These are phyloP conservation scores for Onthophagus sagittarius DNA, from an alignment of 2,888 invertebrate species.

Conservation along the genomic window DNA sequence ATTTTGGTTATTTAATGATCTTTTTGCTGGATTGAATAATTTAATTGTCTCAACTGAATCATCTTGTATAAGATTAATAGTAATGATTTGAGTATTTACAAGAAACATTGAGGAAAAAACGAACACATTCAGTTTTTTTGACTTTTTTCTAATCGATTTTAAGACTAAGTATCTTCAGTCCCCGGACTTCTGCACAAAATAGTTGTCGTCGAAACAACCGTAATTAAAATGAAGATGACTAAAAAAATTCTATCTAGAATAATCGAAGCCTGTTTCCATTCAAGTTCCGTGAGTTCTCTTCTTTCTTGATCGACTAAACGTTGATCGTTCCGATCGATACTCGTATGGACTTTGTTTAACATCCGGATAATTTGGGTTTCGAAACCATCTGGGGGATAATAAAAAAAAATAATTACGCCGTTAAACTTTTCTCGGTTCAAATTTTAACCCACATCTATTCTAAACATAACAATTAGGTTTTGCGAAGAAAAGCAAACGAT, in stretches of 20 bases:
- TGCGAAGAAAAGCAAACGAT: too few relatives aligned
- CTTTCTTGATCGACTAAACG: constrained; percentile 75
- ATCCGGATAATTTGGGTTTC: constrained; percentile 65
- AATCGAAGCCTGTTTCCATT: constrained; percentile 81
- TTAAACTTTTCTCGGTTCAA: neutral
- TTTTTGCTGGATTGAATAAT: too few relatives aligned
- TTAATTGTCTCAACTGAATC: too few relatives aligned
- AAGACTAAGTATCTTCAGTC: constrained; percentile 21
- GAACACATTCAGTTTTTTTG: too few relatives aligned
- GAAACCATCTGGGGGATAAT: constrained; percentile 44
- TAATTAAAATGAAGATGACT: constrained; percentile 71
- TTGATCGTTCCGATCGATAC: constrained; percentile 76
- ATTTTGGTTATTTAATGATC: too few relatives aligned
- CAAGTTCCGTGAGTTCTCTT: constrained; percentile 73
- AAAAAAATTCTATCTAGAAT: constrained; percentile 78
- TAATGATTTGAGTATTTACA: too few relatives aligned
- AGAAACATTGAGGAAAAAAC: too few relatives aligned
- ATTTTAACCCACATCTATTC: too few relatives aligned
- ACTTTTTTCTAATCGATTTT: neutral
- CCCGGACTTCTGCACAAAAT: constrained; percentile 65
- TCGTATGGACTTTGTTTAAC: constrained; percentile 65
- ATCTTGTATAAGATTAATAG: too few relatives aligned
- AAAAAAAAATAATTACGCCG: constrained; percentile 17
- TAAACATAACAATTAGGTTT: too few relatives aligned
- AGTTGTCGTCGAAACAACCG: constrained; percentile 73